These are phyloP conservation scores for Trochalopteron elliotii DNA, from an alignment of 2,113 vertebrate species.

Conservation along the genomic window DNA sequence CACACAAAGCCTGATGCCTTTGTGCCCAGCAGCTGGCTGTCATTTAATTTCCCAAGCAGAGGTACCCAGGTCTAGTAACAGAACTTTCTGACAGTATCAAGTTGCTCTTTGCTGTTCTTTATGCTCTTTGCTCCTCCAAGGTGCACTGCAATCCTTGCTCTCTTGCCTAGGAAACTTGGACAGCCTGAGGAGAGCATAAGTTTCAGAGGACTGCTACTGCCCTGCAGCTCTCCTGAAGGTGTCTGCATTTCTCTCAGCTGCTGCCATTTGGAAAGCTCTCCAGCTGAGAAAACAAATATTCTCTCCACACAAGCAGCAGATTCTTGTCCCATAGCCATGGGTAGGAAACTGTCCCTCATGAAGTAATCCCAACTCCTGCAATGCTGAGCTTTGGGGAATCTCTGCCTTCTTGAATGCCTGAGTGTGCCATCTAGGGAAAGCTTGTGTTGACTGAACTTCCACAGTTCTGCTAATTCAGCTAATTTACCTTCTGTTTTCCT, in stretches of 20 bases:
- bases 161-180: not conserved
- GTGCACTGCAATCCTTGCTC: not conserved
- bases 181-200: not conserved
- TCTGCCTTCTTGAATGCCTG: not conserved
- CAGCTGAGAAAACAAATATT: not conserved
- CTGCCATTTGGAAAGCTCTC: not conserved
- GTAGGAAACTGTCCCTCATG: not conserved
- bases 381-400: not conserved
- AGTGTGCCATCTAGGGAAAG: not conserved
- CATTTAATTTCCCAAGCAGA: not conserved
- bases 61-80: not conserved
- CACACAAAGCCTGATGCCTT: not conserved
- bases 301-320: not conserved
- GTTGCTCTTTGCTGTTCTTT: not conserved
- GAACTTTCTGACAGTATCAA: not conserved
- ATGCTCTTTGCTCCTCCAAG: not conserved
- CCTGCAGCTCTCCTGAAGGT: not conserved
- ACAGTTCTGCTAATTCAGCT: not conserved
- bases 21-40: not conserved
- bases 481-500: not conserved
- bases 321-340: fast-evolving
- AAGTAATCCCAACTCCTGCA: not conserved
- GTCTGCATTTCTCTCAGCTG: not conserved
- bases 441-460: not conserved
- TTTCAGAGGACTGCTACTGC: not conserved